A percentile compares a stretch with the other conserved stretches of the same genome.
Conservation (phyloP, 2,797 vertebrate genomes). For the Phaenicophaeus curvirostris region DNA sequence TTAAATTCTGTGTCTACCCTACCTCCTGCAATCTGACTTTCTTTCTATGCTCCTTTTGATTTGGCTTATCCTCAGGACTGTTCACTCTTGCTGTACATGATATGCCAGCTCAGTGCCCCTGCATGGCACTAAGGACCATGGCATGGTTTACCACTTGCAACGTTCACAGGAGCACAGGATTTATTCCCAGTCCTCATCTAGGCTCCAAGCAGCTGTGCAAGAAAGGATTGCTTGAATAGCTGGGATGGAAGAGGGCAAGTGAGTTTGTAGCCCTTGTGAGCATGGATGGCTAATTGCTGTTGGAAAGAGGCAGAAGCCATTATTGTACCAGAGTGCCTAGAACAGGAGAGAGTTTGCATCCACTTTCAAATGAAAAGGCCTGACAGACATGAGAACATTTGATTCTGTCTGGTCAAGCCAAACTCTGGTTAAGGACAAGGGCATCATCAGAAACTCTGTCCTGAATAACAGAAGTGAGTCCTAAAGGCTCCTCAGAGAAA, state of each 20-base stretch:
- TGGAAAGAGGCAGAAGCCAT: neutral
- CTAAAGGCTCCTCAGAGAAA: neutral
- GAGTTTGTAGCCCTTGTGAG: neutral
- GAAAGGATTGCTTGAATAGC: neutral
- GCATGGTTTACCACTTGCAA: neutral
- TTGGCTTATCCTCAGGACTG: neutral
- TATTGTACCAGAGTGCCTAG: neutral
- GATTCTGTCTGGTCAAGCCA: neutral
- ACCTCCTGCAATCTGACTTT: neutral
- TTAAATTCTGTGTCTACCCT: neutral
- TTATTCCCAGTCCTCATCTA: neutral
- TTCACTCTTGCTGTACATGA: neutral
- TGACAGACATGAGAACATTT: neutral
- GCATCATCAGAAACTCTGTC: neutral
- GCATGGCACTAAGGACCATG: fast-evolving
- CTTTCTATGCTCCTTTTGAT: neutral
- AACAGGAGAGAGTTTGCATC: neutral
- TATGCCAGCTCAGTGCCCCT: neutral
- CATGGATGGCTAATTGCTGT: neutral
- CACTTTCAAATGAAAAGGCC: neutral
- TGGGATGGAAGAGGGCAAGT: neutral
- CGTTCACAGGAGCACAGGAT: neutral
- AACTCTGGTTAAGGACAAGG: neutral
- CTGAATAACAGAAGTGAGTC: neutral
- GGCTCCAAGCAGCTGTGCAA: neutral